A percentile compares a stretch with the other conserved stretches of the same genome.
Conservation (phyloP, 2,113 vertebrate species). For the Hemiscyllium ocellatum region DNA sequence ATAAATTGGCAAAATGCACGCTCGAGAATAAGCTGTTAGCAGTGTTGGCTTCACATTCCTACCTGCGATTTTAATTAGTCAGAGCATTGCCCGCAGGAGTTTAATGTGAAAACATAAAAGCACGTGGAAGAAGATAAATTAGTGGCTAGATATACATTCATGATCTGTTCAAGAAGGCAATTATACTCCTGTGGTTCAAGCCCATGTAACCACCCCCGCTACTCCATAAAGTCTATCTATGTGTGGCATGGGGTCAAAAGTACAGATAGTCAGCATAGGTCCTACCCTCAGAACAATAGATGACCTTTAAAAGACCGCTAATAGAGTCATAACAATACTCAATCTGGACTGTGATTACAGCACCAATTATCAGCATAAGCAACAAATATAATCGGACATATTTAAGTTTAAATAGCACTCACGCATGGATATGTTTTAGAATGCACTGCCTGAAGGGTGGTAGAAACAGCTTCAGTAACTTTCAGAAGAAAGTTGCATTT, state of each 20-base stretch:
- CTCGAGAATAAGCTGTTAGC: background rate
- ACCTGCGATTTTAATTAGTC: background rate
- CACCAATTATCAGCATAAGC: background rate
- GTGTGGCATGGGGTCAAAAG: background rate
- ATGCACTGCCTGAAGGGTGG: background rate
- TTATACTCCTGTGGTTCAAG: background rate
- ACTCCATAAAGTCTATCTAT: background rate
- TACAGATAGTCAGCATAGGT: background rate
- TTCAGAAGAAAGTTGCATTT: background rate
- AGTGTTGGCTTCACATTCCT: background rate
- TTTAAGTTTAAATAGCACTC: background rate
- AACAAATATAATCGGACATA: background rate
- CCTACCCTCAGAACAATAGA: background rate
- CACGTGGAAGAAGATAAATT: background rate
- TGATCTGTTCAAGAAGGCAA: background rate
- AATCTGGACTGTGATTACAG: background rate
- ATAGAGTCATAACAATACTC: background rate
- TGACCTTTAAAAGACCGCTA: background rate
- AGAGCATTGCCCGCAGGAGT: background rate
- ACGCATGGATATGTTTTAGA: background rate
- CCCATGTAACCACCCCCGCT: background rate
- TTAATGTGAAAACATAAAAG: background rate
- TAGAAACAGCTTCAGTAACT: background rate
- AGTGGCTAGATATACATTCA: background rate
- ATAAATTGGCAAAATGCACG: background rate